Percentiles rank a stretch among this genome's conserved stretches.
Conservation (phyloP, 2,888 invertebrate genomes). For the Drosophila niveifrons region DNA sequence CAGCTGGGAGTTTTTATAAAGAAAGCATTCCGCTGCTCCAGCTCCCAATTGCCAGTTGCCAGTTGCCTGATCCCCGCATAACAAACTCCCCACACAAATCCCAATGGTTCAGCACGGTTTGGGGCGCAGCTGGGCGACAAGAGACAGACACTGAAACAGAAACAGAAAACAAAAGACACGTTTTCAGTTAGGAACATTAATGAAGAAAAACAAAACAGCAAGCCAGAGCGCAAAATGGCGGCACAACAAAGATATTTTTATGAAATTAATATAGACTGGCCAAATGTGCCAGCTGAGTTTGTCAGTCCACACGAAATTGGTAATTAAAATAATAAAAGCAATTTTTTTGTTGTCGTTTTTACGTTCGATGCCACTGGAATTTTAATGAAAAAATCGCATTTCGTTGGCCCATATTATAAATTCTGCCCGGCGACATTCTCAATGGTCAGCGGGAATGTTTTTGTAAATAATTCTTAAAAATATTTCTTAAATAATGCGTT, state of each 20-base stretch:
- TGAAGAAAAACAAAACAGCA: conserved; percentile 55
- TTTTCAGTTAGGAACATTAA: conserved; percentile 62
- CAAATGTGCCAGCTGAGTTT: conserved; percentile 67
- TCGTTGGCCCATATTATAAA: conserved; percentile 53
- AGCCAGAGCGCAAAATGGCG: conserved; percentile 40
- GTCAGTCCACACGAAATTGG: conserved; percentile 67
- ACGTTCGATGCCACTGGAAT: conserved; percentile 63
- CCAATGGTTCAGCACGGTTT: conserved; percentile 23
- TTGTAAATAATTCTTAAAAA: conserved; percentile 71
- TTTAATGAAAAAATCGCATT: conserved; percentile 76
- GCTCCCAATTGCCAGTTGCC: conserved; percentile 30
- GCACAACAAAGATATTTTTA: conserved; percentile 68
- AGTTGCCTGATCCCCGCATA: not conserved
- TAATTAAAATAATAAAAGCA: conserved; percentile 83
- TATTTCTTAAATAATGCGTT: conserved; percentile 60
- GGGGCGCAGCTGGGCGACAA: conserved; percentile 51
- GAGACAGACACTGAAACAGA: conserved; percentile 47
- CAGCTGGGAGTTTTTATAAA: conserved; percentile 65
- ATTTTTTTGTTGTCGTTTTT: conserved; percentile 53
- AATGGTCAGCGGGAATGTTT: conserved; percentile 62
- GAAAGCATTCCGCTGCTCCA: conserved; percentile 51
- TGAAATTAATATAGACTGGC: conserved; percentile 79
- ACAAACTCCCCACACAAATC: not conserved
- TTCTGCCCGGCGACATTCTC: conserved; percentile 60
- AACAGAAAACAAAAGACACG: conserved; percentile 76